phyloP scores from a whole-genome alignment of 2,797 vertebrate species.

The Hyperoplus lanceolatus region DNA sequence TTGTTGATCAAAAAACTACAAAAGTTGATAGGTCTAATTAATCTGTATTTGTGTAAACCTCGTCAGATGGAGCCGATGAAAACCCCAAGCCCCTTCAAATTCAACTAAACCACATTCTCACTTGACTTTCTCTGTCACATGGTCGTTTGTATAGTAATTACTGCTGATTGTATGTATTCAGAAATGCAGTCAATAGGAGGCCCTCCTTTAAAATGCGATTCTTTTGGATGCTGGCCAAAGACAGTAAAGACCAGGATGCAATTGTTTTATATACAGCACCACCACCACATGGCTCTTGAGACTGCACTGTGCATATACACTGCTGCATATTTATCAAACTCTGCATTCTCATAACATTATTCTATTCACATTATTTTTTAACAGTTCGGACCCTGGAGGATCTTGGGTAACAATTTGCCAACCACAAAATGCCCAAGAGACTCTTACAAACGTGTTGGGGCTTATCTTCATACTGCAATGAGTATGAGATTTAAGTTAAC shows the following conservation, averaged over 20 bases:
- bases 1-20: constrained; percentile 6
- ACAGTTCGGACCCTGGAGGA: neutral
- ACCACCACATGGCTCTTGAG: neutral
- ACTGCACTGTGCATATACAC: neutral
- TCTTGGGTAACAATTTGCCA: neutral
- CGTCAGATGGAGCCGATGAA: constrained; percentile 10
- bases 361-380: neutral
- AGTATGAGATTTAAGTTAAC: neutral
- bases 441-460: neutral
- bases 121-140: constrained; percentile 10
- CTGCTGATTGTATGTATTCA: constrained; percentile 23
- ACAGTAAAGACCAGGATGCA: constrained; percentile 19
- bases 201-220: neutral
- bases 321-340: neutral
- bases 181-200: constrained; percentile 16
- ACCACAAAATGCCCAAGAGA: neutral
- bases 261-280: neutral
- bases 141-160: neutral
- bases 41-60: constrained; percentile 34
- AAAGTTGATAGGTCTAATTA: constrained; percentile 14
- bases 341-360: too few relatives aligned
- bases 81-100: constrained; percentile 17
- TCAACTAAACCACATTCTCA: constrained; percentile 2
- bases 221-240: constrained; percentile 32
- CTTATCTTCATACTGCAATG: neutral